Base-by-base conservation (phyloP, 2,797 vertebrate genomes). In the Spondyliosoma cantharus region DNA sequence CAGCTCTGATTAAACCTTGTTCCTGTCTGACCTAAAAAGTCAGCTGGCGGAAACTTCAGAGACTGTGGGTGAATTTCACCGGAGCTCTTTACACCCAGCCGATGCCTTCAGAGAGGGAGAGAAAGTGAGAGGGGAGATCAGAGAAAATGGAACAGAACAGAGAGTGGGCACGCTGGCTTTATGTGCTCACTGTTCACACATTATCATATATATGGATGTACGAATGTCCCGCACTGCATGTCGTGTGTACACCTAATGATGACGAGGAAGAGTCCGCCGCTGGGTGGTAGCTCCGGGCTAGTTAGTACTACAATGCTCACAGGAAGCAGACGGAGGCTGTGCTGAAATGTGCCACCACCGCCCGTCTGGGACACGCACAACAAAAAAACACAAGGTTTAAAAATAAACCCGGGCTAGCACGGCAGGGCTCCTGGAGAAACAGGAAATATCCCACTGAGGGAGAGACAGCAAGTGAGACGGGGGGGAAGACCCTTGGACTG, bases 21-120 rank as follows among this genome's bases (percentile, higher is more conserved):
- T 91, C 89, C 83, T 86, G 85, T 84, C 86, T 93, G 93, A 94
- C 92, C 92, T 93, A 92, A 92, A 94, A 93, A 93, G 84, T 93
- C 89, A 94, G 90, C 86, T 90, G 89, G 85, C 68, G 82, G 89
- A 93, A 94, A 93, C 92, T 91, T 93, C 89, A 90, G 89, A 93
- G 85, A 76, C 85, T 80, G 82, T 81, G 80, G 85, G 85, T 87
- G 86, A 88, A 80, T 87, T 85, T 91, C 80, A 67, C 71, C 57
- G 32, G 80, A 78, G 85, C 81, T 87, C 83, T 84, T 89, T 74
- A 74, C 79, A 85, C 82, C 83, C 80, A 68, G 80, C 60, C 67
- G 3, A 61, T 82, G 83, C 78, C 76, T 67, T 78, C 67, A 74
- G 85, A 86, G 78, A 81, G 79, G 63, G 60, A 86, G 62, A 50